These are phyloP conservation scores for Tortricodes alternella DNA, from an alignment of 2,888 invertebrate species.

Conservation along the genomic window DNA sequence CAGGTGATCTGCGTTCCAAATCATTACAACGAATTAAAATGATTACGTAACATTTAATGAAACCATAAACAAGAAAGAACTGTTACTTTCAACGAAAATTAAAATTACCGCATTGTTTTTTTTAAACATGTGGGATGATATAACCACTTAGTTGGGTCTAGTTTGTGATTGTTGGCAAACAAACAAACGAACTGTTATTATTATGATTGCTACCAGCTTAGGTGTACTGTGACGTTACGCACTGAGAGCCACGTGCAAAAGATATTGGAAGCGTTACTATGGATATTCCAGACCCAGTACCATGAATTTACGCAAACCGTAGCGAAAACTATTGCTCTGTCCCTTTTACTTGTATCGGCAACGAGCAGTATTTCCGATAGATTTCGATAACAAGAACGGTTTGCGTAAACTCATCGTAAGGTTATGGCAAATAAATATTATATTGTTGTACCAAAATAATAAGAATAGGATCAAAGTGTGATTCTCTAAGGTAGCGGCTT, in stretches of 20 bases:
- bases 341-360: too few relatives aligned
- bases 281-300: too few relatives aligned
- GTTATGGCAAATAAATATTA: too few relatives aligned
- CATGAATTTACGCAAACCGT: too few relatives aligned
- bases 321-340: too few relatives aligned
- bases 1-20: neutral
- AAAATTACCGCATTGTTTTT: constrained; percentile 5
- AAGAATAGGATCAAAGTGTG: too few relatives aligned
- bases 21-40: neutral
- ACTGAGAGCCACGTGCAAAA: constrained; percentile 2
- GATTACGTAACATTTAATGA: neutral
- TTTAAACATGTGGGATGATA: constrained; percentile 21
- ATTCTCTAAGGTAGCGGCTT: too few relatives aligned
- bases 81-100: constrained; percentile 1
- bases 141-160: constrained; percentile 13
- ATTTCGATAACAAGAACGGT: too few relatives aligned
- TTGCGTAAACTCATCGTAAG: too few relatives aligned
- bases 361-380: too few relatives aligned
- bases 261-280: constrained; percentile 1
- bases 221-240: constrained; percentile 14
- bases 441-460: too few relatives aligned
- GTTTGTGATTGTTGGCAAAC: constrained; percentile 20
- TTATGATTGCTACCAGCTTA: constrained; percentile 16
- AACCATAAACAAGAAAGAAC: neutral
- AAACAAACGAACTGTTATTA: constrained; percentile 22